Evolutionary conservation across 1,140 invertebrate species (phyloP), one percentile per base, ranked within the genome.

Genomic region (Papilio xuthus): DNA sequence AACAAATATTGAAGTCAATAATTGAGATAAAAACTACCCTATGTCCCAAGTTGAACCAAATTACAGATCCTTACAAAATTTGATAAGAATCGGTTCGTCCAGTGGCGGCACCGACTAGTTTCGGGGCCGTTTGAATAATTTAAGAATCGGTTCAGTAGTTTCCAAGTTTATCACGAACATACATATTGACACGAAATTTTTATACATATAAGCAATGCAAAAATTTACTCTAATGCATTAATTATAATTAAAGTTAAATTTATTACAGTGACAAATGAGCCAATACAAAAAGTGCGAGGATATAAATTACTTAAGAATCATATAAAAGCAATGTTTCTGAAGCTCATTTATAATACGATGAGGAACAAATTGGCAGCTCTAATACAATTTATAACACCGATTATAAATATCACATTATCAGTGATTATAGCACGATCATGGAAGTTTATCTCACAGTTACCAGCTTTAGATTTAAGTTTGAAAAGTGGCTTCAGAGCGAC

Each of bases 291-390:
- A 86, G 90, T 92, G 1, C 82, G 83, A 75, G 95, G 95, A 7
- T 80, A 86, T 1, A 84, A 85, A 77, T 85, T 95, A 53, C 85
- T 94, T 6, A 83, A 81, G 15, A 96, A 96, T 73, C 96, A 96
- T 86, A 95, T 95, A 84, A 89, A 90, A 41, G 96, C 95, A 0
- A 96, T 96, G 94, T 85, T 96, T 23, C 87, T 96, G 37, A 96
- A 96, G 83, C 95, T 96, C 76, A 83, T 94, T 3, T 92, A 96
- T 13, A 95, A 95, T 10, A 92, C 95, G 0, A 91, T 92, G 73
- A 90, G 96, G 44, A 95, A 95, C 42, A 95, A 95, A 92, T 75
- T 95, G 4, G 83, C 95, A 0, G 89, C 95, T 0, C 71, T 95
- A 0, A 94, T 96, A 84, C 96, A 96, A 83, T 94, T 96, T 50